Conservation (phyloP, 2,888 invertebrate genomes). For the Luperina nickerlii region DNA sequence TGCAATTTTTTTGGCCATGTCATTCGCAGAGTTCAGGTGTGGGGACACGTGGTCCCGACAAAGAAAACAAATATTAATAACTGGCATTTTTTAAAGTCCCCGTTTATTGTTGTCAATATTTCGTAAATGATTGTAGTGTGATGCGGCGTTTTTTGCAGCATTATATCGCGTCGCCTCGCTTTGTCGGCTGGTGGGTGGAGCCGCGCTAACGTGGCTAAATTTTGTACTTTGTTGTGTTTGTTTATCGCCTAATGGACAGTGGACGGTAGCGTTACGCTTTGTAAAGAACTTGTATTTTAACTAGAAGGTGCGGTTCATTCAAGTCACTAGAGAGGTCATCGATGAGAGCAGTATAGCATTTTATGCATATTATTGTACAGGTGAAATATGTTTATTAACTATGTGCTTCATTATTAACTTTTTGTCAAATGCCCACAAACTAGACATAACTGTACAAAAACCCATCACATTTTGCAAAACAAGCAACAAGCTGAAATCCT, state of each 20-base stretch:
- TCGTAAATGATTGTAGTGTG: constrained; percentile 90
- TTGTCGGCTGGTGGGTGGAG: constrained; percentile 83
- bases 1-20: constrained; percentile 86
- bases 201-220: constrained; percentile 80
- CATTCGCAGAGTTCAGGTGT: constrained; percentile 89
- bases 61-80: constrained; percentile 90
- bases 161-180: constrained; percentile 77
- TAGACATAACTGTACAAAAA: not conserved
- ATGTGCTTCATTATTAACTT: not conserved
- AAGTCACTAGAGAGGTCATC: constrained; percentile 9
- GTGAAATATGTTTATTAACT: not conserved
- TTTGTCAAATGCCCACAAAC: not conserved
- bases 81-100: constrained; percentile 89
- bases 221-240: constrained; percentile 84
- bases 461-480: not conserved
- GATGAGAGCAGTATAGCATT: not conserved
- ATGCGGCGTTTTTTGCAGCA: constrained; percentile 85
- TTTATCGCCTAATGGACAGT: constrained; percentile 88
- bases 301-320: constrained; percentile 49
- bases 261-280: constrained; percentile 74
- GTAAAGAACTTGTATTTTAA: constrained; percentile 42
- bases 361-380: not conserved
- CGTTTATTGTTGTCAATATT: constrained; percentile 90
- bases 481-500: not conserved
- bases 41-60: constrained; percentile 89